A percentile compares a stretch with the other conserved stretches of the same genome.
Evolutionary conservation across 1,140 invertebrate species (phyloP).

Genomic region (Drosophila gunungcola): DNA sequence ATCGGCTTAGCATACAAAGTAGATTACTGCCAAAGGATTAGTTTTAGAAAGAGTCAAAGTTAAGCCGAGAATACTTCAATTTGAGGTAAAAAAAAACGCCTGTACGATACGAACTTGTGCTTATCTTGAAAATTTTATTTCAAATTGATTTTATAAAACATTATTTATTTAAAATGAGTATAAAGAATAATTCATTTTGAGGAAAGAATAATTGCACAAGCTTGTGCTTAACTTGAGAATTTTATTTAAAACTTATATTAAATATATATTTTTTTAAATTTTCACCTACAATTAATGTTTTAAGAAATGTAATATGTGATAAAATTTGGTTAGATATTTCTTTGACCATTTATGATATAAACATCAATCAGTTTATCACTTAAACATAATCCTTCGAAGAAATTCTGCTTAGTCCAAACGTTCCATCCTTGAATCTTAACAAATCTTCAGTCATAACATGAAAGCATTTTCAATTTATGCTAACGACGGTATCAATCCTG

Average conservation of each 20-base stretch:
- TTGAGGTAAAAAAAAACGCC: background rate
- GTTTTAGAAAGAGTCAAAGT: slow-evolving; percentile 8
- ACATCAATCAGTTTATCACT: background rate
- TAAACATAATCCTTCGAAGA: background rate
- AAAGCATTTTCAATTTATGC: slow-evolving; percentile 51
- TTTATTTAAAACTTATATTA: background rate
- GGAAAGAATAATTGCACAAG: background rate
- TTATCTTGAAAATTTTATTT: background rate
- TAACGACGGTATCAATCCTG: slow-evolving; percentile 49
- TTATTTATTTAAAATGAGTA: too few relatives aligned
- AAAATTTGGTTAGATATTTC: too few relatives aligned
- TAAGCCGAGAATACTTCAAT: slow-evolving; percentile 18
- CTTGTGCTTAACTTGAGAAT: background rate
- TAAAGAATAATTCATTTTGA: slow-evolving; percentile 3
- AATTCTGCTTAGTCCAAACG: background rate
- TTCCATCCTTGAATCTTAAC: slow-evolving; percentile 5
- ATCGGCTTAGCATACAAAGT: slow-evolving; percentile 45
- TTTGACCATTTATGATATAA: too few relatives aligned
- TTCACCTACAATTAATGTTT: too few relatives aligned
- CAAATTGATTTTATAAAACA: background rate
- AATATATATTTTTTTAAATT: background rate
- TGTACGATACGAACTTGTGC: background rate
- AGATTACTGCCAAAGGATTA: slow-evolving; percentile 34
- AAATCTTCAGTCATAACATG: slow-evolving; percentile 20
- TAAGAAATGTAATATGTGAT: too few relatives aligned